Conservation (phyloP, 2,888 invertebrate genomes). For the Spialia ferax region DNA sequence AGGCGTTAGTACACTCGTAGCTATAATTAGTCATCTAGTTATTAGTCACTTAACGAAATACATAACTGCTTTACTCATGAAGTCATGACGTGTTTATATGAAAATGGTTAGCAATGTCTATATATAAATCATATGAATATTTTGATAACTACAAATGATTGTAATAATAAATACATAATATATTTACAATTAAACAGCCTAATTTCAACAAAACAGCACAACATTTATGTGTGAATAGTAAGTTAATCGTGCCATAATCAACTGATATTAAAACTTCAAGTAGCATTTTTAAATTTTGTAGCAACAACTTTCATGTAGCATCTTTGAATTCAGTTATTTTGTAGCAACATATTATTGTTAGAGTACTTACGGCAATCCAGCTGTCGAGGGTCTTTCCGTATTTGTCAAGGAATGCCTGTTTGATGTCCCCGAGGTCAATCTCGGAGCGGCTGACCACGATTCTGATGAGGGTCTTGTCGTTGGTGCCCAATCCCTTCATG, state of each 20-base stretch:
- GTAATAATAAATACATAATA: not conserved
- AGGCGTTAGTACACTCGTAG: constrained; percentile 23
- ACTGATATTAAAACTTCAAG: not conserved
- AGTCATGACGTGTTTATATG: not conserved
- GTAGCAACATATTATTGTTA: constrained; percentile 34
- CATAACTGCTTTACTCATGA: constrained; percentile 3
- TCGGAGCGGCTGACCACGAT: constrained; percentile 96
- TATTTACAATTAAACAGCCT: not conserved
- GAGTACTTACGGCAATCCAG: constrained; percentile 94
- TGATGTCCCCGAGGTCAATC: constrained; percentile 97
- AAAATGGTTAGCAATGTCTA: constrained; percentile 14
- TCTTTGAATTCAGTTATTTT: constrained; percentile 2
- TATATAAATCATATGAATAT: constrained; percentile 12
- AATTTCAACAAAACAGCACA: not conserved
- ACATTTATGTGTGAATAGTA: not conserved
- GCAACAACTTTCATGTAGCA: constrained; percentile 11
- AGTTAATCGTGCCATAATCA: not conserved
- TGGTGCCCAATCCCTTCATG: constrained; percentile 96
- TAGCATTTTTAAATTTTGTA: constrained; percentile 2
- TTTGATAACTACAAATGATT: not conserved
- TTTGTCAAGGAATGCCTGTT: constrained; percentile 94
- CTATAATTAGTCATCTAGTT: constrained; percentile 23
- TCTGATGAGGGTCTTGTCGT: constrained; percentile 96
- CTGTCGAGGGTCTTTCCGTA: constrained; percentile 94
- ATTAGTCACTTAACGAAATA: constrained; percentile 27